Percentiles rank a stretch among this genome's conserved stretches.
phyloP scores from a whole-genome alignment of 2,797 vertebrate genomes.

The Propithecus perrieri region DNA sequence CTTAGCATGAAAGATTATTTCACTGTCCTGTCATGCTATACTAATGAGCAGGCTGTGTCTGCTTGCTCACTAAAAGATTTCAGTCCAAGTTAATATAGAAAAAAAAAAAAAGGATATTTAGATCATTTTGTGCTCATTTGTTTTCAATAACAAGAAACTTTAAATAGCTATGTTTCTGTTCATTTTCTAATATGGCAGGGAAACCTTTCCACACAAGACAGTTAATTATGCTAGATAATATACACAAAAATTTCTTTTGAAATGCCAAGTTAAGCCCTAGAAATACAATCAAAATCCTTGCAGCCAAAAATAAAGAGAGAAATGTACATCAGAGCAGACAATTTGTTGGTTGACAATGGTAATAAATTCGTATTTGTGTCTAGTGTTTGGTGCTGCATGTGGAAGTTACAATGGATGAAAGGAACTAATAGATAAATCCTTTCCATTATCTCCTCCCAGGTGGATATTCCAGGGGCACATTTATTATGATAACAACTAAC shows the following conservation, averaged over 20 bases:
- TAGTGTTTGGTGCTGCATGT: neutral
- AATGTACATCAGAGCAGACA: neutral
- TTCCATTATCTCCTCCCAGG: neutral
- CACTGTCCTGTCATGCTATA: neutral
- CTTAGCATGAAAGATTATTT: neutral
- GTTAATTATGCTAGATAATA: neutral
- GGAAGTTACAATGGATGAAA: neutral
- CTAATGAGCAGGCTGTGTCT: neutral
- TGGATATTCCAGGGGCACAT: neutral
- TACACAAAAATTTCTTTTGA: neutral
- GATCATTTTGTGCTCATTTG: neutral
- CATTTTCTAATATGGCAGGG: neutral
- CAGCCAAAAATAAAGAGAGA: neutral
- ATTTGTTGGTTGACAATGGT: neutral
- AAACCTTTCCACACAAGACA: neutral
- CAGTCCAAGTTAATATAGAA: neutral
- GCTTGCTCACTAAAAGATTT: neutral
- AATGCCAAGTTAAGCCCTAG: neutral
- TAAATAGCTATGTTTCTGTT: constrained; percentile 17
- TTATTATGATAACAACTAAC: neutral
- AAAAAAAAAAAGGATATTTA: neutral
- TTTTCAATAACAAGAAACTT: neutral
- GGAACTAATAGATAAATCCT: neutral
- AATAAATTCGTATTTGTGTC: neutral
- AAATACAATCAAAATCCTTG: neutral